Percentiles rank a stretch among this genome's conserved stretches.
These are phyloP conservation scores for Apistogramma diplotaenia DNA, from an alignment of 2,113 vertebrate genomes.

Conservation along the genomic window DNA sequence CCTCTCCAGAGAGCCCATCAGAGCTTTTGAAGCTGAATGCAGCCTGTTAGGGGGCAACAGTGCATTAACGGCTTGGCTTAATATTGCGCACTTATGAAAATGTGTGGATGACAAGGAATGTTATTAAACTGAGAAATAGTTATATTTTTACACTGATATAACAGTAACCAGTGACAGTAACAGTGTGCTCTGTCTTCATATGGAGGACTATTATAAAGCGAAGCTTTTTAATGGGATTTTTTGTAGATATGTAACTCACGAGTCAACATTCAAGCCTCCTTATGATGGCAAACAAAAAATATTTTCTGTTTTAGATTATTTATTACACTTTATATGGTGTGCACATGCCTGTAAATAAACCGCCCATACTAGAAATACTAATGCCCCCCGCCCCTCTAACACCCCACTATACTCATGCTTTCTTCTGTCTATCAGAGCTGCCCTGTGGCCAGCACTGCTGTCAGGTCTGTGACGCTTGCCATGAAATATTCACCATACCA, in stretches of 20 bases:
- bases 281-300: neutral
- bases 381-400: neutral
- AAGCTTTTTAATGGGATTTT: neutral
- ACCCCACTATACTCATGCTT: constrained; percentile 5
- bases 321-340: neutral
- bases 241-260: neutral
- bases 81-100: constrained; percentile 29
- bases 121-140: constrained; percentile 40
- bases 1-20: constrained; percentile 62
- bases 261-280: neutral
- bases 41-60: constrained; percentile 47
- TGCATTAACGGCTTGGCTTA: constrained; percentile 45
- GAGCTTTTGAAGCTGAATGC: constrained; percentile 35
- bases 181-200: neutral
- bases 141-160: neutral
- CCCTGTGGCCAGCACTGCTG: constrained; percentile 56
- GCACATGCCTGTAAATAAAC: constrained; percentile 7
- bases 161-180: neutral
- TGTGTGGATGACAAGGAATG: constrained; percentile 28
- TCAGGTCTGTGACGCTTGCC: constrained; percentile 52
- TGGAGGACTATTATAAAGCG: neutral
- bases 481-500: constrained; percentile 68
- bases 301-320: neutral
- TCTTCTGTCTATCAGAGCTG: constrained; percentile 46
- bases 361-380: constrained; percentile 13